A percentile compares a stretch with the other conserved stretches of the same genome.
phyloP scores from a whole-genome alignment of 2,888 invertebrate species.

The Altica lythri region DNA sequence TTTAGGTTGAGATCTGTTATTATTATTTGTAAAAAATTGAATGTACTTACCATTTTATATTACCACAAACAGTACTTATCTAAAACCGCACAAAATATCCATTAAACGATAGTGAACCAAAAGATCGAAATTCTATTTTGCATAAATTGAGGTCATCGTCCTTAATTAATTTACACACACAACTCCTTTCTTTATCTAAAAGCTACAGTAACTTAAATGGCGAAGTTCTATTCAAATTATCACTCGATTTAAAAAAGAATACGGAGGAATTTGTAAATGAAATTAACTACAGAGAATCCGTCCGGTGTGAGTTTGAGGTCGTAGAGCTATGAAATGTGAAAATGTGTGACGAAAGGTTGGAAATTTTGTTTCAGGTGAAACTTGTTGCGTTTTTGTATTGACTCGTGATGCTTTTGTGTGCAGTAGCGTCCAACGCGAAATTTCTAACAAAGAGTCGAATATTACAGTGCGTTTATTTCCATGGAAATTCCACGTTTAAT shows the following conservation, averaged over 20 bases:
- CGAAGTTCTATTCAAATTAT: no score
- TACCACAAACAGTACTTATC: conserved; percentile 11
- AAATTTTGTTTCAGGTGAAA: conserved; percentile 35
- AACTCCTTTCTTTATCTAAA: no score
- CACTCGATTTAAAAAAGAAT: no score
- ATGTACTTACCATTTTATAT: conserved; percentile 10
- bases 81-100: conserved; percentile 20
- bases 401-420: conserved; percentile 36
- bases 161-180: no score
- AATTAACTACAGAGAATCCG: conserved; percentile 20
- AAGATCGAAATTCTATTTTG: conserved; percentile 29
- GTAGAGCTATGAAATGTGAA: conserved; percentile 29
- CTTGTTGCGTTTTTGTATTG: conserved; percentile 52
- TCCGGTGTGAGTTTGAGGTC: conserved; percentile 26
- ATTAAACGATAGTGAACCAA: no score
- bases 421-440: conserved; percentile 20
- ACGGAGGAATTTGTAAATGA: not conserved
- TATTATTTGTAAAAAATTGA: no score
- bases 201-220: no score
- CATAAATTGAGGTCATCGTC: conserved; percentile 35
- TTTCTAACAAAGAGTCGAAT: no score
- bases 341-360: conserved; percentile 32
- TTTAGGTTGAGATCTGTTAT: no score
- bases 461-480: no score
- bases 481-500: no score